phyloP scores from a whole-genome alignment of 2,113 vertebrate species.

The Rattus norvegicus region GRCr8 NC_086031.1:107425501-107426000 shows the following conservation, averaged over 20 bases:
- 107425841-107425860: background rate
- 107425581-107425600: background rate
- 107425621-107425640: background rate
- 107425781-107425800: background rate
- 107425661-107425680: background rate
- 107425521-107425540: background rate
- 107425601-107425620: background rate
- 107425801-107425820: background rate
- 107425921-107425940: background rate
- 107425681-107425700: background rate
- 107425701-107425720: background rate
- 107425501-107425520: background rate
- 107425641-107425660: background rate
- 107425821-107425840: background rate
- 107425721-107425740: rapidly evolving
- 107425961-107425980: background rate
- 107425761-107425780: background rate
- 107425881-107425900: background rate
- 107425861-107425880: no score
- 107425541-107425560: background rate
- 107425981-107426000: background rate
- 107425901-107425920: background rate
- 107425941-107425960: no score
- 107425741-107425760: background rate
- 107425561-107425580: background rate